A percentile compares a stretch with the other conserved stretches of the same genome.
These are phyloP conservation scores for Rhinogobio ventralis DNA, from an alignment of 2,797 vertebrate genomes.

Conservation along the genomic window DNA sequence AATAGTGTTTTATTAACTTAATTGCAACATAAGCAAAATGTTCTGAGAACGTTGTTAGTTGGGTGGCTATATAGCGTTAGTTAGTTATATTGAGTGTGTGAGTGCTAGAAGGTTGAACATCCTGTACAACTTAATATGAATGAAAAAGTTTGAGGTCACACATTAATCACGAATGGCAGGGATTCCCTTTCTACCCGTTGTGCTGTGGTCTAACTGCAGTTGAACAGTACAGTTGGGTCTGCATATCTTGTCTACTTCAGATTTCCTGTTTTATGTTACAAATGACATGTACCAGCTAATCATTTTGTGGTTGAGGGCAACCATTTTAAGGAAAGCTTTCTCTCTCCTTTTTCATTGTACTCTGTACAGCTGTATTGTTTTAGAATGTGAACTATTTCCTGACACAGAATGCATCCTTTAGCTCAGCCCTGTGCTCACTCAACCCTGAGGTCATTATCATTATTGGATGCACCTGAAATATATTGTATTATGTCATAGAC, in stretches of 20 bases:
- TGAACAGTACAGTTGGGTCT: constrained; percentile 11
- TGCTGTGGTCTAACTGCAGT: constrained; percentile 24
- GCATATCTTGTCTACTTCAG: constrained; percentile 44
- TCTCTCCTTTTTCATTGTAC: background rate
- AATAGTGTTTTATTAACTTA: no score
- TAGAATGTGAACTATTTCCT: constrained; percentile 8
- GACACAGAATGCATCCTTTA: constrained; percentile 7
- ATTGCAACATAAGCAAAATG: background rate
- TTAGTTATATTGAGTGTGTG: background rate
- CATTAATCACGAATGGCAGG: background rate
- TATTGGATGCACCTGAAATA: constrained; percentile 26
- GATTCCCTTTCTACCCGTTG: background rate
- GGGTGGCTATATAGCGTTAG: background rate
- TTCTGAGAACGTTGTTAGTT: background rate
- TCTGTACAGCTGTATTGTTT: background rate
- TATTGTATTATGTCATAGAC: constrained; percentile 10
- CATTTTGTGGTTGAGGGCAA: constrained; percentile 13
- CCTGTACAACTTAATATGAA: background rate
- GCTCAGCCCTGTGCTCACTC: background rate
- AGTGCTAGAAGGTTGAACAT: background rate
- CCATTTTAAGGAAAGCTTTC: background rate
- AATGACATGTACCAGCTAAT: background rate
- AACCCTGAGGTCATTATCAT: background rate
- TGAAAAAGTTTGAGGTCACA: constrained; percentile 10
- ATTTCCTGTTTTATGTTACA: constrained; percentile 51